Evolutionary conservation across 1,140 invertebrate genomes (phyloP), one percentile per base, ranked within the genome.

Genomic region (Aphaenogaster ashmeadi): DNA sequence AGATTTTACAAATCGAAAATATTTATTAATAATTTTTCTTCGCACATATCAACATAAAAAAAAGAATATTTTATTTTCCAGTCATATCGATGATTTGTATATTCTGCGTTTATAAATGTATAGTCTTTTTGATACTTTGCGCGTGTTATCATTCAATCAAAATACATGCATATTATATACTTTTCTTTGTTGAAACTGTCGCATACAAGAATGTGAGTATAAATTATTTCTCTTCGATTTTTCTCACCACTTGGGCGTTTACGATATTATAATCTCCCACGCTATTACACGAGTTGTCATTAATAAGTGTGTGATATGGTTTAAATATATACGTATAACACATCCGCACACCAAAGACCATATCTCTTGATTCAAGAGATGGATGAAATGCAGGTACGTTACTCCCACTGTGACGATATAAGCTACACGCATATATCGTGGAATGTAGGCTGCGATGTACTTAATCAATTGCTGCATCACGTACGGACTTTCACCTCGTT

Each of bases 171-270:
- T 41, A 33, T 3, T 3, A 56, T 8, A 60, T 27, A 21, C 18
- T 81, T 44, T 13, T 54, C 50, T 66, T n/a, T 11, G n/a, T 56
- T 38, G 33, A 36, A 56, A 69, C 5, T 56, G 15, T 71, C 36
- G 21, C 15, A 33, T 80, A 72, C 36, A 15, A 77, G n/a, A 27
- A 27, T 71, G 66, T 71, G 64, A 81, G 66, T 52, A 81, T 71
- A 81, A 81, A 81, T 54, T 54, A 74, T 83, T 58, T 38, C n/a
- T 8, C 0, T 36, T 27, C 3, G 54, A 9, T 56, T 60, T 38
- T 7, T 72, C 2, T 78, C 18, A 13, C 9, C 38, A 41, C 33
- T 47, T 47, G 50, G 13, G 3, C 3, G 9, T 9, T n/a, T 64
- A 27, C 11, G n/a, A 56, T 77, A 66, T 50, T 66, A 67, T 50